Evolutionary conservation across 2,888 invertebrate species (phyloP).

Genomic region (Alcis repandata): DNA sequence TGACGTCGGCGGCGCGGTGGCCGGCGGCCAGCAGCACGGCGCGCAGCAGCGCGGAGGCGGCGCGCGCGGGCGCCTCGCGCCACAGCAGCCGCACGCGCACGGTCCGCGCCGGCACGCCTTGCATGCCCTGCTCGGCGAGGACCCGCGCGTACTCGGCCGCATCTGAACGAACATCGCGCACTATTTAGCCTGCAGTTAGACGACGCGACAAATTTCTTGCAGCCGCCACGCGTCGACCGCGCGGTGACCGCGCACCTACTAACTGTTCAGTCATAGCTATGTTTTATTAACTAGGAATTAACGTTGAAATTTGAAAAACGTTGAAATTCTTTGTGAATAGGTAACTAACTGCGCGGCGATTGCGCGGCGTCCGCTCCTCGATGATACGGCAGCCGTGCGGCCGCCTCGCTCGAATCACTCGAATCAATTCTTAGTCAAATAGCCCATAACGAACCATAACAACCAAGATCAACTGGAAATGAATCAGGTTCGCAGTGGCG

Average conservation of each 20-base stretch:
- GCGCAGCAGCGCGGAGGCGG: constrained; percentile 93
- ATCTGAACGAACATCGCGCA: no score
- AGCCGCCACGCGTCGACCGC: background rate
- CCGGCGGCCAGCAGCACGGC: constrained; percentile 91
- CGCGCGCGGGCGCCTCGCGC: constrained; percentile 89
- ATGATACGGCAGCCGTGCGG: constrained; percentile 6
- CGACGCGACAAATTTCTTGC: background rate
- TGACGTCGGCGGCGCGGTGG: constrained; percentile 77
- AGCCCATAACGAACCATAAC: no score
- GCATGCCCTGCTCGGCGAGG: no score
- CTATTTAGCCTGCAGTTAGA: background rate
- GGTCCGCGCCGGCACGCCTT: background rate
- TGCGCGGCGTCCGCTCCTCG: constrained; percentile 6
- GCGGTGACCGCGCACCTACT: no score
- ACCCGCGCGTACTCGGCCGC: no score
- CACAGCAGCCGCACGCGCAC: constrained; percentile 88
- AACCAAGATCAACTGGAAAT: no score
- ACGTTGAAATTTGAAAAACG: background rate
- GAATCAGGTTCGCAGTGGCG: no score
- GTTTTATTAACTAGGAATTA: background rate
- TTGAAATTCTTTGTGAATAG: no score
- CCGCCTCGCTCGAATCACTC: constrained; percentile 6
- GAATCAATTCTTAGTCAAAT: no score
- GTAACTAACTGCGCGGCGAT: constrained; percentile 6
- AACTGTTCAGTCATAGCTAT: background rate